Evolutionary conservation across 2,113 vertebrate species (phyloP), one percentile per base, ranked within the genome.

Genomic region (Xiphophorus hellerii): DNA sequence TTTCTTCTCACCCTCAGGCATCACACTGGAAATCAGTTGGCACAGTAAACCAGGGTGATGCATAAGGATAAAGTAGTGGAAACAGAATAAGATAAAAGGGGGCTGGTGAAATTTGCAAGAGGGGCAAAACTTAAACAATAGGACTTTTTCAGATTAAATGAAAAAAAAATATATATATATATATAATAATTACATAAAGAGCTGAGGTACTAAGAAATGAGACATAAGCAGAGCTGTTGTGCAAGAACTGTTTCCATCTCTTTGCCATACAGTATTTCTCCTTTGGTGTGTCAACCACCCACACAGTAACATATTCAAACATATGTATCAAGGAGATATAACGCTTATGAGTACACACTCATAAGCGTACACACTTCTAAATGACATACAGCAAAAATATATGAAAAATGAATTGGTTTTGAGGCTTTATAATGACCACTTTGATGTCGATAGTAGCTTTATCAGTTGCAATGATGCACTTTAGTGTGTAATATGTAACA

Each of bases 1-100:
- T 73, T 84, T 78, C 74, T 42, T 80, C 76, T 78, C 66, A 63
- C 83, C 86, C 87, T 74, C 79, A 84, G 82, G 88, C 85, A 73
- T 71, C 61, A 29, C 71, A 82, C 74, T 74, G 81, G 85, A 85
- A 74, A 63, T 80, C 81, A 85, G 80, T 82, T 87, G 88, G 83
- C 81, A 88, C 66, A 58, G 86, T 61, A 71, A 22, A 33, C 63
- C 61, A 67, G 73, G 66, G 77, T 80, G 78, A 74, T 39, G 58
- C 78, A 84, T 75, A 75, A 66, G 84, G 71, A 87, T 81, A 86
- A 90, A 78, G 69, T 78, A 74, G 77, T 28, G 51, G 71, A 78
- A 64, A 31, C 63, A 76, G 62, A 48, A 14, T 30, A 76, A 66
- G 72, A 61, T 3, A 31, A 66, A 69, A 51, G 17, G 39, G 12